A percentile compares a stretch with the other conserved stretches of the same genome.
These are phyloP conservation scores for Odontamblyopus lacepedii DNA, from an alignment of 2,797 vertebrate genomes.

Conservation along the genomic window DNA sequence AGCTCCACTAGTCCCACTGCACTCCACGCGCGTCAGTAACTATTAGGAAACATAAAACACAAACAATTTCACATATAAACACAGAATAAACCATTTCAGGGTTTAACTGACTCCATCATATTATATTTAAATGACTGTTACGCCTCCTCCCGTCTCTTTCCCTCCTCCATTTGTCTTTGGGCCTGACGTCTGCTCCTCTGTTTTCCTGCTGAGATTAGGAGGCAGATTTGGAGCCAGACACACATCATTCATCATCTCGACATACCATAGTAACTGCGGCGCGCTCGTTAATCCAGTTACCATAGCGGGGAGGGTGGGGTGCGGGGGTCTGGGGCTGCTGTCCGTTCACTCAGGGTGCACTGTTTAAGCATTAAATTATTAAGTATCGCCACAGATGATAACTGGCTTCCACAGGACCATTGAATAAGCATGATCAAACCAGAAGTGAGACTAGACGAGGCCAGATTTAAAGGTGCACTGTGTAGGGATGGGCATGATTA, in stretches of 20 bases:
- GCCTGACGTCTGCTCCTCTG: slow-evolving; percentile 56
- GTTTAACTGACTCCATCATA: background rate
- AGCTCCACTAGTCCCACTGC: no score
- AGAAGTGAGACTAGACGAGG: background rate
- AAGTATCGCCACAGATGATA: background rate
- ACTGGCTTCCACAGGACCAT: background rate
- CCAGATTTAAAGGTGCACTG: no score
- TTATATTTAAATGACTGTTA: background rate
- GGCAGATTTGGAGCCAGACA: slow-evolving; percentile 68
- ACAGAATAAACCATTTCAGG: background rate
- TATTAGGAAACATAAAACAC: background rate
- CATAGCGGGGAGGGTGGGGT: slow-evolving; percentile 46
- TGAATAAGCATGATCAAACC: background rate
- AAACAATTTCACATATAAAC: background rate
- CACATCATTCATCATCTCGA: slow-evolving; percentile 69
- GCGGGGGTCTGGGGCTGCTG: slow-evolving; percentile 16
- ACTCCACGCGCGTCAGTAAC: no score
- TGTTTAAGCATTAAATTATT: slow-evolving; percentile 54
- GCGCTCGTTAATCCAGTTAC: slow-evolving; percentile 70
- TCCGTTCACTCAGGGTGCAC: slow-evolving; percentile 33
- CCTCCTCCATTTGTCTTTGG: slow-evolving; percentile 55
- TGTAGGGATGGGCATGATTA: no score
- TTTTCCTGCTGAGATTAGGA: slow-evolving; percentile 69
- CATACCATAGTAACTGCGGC: slow-evolving; percentile 64
- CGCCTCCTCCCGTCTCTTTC: background rate